Evolutionary conservation across 1,140 invertebrate genomes (phyloP), one percentile per base, ranked within the genome.

Genomic region (Pogonus chalceus): DNA sequence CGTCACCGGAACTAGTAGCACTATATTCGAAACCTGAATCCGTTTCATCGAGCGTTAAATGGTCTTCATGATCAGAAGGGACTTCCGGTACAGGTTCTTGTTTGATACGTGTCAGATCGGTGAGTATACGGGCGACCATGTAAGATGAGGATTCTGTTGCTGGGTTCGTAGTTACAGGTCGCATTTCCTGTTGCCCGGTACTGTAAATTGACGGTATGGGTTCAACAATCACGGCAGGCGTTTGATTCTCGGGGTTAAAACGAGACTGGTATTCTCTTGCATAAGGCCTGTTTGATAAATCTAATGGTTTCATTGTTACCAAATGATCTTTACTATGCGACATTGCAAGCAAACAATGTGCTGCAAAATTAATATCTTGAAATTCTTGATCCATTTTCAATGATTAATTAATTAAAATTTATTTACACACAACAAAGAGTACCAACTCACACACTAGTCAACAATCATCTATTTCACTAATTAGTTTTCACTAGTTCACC

Each of bases 321-420:
- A 64, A 60, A 48, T 64, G 65, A 56, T 65, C 60, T 50, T 63
- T 63, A 56, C 63, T 65, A 58, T 67, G 65, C 16, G 78, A 80
- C 76, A 81, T 79, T 35, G 77, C 75, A 52, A 81, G 65, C 49
- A 81, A 64, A 65, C 79, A 79, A 58, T 80, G 78, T 23, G 79
- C 79, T 3, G 78, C 79, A 56, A 79, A 72, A 56, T 76, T 79
- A 49, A 77, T 72, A 46, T 79, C 78, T 48, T 68, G 59, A 51
- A 12, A 43, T 43, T 43, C 37, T 43, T 62, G 37, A 43, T 43
- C 37, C 37, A 43, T 43, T 18, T n/a, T n/a, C n/a, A n/a, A n/a
- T n/a, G n/a, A n/a, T n/a, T n/a, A n/a, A n/a, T n/a, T n/a, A n/a
- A n/a, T n/a, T n/a, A n/a, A n/a, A n/a, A n/a, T n/a, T n/a, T n/a